Percentiles rank a stretch among this genome's conserved stretches.
These are phyloP conservation scores for Typhlomys cinereus DNA, from an alignment of 2,113 vertebrate genomes.

Conservation along the genomic window DNA sequence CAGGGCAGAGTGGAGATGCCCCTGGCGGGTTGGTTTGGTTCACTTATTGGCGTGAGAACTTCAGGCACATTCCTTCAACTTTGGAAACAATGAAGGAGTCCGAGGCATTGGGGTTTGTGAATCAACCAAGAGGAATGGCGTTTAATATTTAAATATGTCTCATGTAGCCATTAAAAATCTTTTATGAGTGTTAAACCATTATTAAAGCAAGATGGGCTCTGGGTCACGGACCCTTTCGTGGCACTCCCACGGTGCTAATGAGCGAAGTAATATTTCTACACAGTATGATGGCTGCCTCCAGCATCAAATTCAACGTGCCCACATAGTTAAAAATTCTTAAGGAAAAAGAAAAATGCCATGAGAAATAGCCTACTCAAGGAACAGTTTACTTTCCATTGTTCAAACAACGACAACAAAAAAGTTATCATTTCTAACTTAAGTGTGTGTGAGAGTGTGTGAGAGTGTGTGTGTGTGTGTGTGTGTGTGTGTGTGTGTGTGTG, in stretches of 20 bases:
- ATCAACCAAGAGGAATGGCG: conserved; percentile 72
- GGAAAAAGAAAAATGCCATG: background rate
- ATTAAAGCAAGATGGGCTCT: conserved; percentile 71
- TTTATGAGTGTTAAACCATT: conserved; percentile 74
- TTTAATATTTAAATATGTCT: conserved; percentile 78
- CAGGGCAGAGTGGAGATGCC: background rate
- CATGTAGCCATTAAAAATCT: conserved; percentile 79
- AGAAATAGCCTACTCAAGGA: conserved; percentile 8
- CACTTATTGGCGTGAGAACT: conserved; percentile 47
- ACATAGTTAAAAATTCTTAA: conserved; percentile 19
- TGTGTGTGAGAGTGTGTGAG: too few species aligned
- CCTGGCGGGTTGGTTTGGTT: conserved; percentile 24
- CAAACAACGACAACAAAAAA: background rate
- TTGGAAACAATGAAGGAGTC: conserved; percentile 53
- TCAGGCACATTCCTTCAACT: conserved; percentile 47
- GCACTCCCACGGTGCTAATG: conserved; percentile 65
- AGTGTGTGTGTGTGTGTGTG: background rate
- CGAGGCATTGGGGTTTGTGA: conserved; percentile 65
- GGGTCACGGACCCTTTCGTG: conserved; percentile 60
- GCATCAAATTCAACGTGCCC: background rate
- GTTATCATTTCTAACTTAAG: background rate
- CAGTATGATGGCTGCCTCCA: conserved; percentile 15
- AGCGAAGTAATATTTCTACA: conserved; percentile 52
- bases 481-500: background rate
- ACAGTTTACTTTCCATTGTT: conserved; percentile 43